Evolutionary conservation across 2,797 vertebrate species (phyloP).

Genomic region (Melanotaenia pygmaea): DNA sequence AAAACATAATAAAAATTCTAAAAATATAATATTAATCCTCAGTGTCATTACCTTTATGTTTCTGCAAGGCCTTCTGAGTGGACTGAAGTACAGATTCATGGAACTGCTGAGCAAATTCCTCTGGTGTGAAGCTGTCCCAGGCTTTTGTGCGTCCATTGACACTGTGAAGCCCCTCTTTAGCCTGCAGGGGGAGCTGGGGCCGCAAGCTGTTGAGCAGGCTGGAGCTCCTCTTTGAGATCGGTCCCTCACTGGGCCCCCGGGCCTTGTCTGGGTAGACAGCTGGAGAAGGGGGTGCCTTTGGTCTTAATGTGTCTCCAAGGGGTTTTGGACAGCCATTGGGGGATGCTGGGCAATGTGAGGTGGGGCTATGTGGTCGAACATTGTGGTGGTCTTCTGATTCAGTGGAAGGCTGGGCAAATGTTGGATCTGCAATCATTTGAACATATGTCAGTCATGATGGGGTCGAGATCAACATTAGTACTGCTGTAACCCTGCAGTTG

Average conservation of each 20-base stretch:
- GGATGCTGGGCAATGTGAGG: constrained; percentile 77
- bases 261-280: constrained; percentile 85
- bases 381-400: constrained; percentile 85
- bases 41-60: constrained; percentile 91
- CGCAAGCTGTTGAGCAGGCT: constrained; percentile 91
- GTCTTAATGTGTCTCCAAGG: constrained; percentile 83
- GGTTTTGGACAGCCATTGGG: constrained; percentile 83
- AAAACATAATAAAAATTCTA: background rate
- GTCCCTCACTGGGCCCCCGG: constrained; percentile 81
- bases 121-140: constrained; percentile 94
- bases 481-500: background rate
- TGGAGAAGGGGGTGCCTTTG: constrained; percentile 83
- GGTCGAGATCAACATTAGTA: constrained; percentile 25
- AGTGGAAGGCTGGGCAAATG: constrained; percentile 74
- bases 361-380: constrained; percentile 75
- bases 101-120: constrained; percentile 98
- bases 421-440: constrained; percentile 81
- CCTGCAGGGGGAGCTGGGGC: constrained; percentile 84
- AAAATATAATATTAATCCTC: background rate
- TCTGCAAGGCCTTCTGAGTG: constrained; percentile 97
- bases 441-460: constrained; percentile 45
- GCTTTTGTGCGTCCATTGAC: constrained; percentile 93
- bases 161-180: constrained; percentile 89
- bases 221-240: constrained; percentile 85
- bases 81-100: constrained; percentile 98